A percentile compares a stretch with the other conserved stretches of the same genome.
Evolutionary conservation across 2,113 vertebrate genomes (phyloP).

Genomic region (Indicator indicator): DNA sequence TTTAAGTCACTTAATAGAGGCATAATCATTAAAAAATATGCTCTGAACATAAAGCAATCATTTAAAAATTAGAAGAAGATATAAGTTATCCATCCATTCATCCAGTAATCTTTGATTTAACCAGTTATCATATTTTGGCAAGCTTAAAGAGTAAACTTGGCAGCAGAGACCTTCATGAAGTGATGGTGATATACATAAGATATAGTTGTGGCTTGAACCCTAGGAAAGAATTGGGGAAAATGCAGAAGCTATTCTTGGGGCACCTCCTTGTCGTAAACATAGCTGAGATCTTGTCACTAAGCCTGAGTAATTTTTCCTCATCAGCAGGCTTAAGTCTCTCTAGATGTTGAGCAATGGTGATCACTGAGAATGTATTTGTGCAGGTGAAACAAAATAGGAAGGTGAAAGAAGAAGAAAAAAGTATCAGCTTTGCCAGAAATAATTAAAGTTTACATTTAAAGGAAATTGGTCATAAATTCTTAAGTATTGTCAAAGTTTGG

Average conservation of each 20-base stretch:
- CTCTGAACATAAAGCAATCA: not conserved
- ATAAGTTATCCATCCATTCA: not conserved
- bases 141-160: not conserved
- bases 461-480: not conserved
- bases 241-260: not conserved
- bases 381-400: not conserved
- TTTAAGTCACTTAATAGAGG: not conserved
- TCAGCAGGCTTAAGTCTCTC: not conserved
- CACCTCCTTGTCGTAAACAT: not conserved
- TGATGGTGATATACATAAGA: not conserved
- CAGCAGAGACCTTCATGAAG: not conserved
- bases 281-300: not conserved
- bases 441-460: not conserved
- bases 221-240: not conserved
- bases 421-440: not conserved
- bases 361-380: not conserved
- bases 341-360: not conserved
- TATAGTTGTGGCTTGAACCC: not conserved
- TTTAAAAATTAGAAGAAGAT: not conserved
- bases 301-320: not conserved
- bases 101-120: not conserved
- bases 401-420: not conserved
- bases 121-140: not conserved
- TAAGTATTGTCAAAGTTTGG: not conserved
- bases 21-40: not conserved